Percentiles rank a stretch among this genome's conserved stretches.
Evolutionary conservation across 2,888 invertebrate genomes (phyloP).

Genomic region (Gryllus longicercus): DNA sequence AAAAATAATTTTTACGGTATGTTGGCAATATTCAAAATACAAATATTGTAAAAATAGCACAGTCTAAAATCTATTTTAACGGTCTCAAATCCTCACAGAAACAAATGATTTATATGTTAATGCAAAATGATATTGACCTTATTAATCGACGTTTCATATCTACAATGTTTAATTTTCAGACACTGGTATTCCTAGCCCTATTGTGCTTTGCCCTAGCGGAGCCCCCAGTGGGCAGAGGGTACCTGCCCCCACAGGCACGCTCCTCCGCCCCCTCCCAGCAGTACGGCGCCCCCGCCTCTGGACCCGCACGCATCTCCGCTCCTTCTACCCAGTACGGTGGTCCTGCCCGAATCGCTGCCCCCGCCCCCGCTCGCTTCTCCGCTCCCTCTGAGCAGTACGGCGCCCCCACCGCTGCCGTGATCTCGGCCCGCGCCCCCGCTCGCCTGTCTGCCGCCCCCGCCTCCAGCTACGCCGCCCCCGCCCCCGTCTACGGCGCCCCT

Average conservation of each 20-base stretch:
- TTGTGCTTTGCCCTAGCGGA: neutral
- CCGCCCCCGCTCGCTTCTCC: too few relatives aligned
- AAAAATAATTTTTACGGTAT: too few relatives aligned
- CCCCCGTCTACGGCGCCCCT: conserved; percentile 38
- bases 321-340: conserved; percentile 26
- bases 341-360: too few relatives aligned
- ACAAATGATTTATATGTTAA: too few relatives aligned
- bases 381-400: conserved; percentile 22
- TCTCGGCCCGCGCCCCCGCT: neutral
- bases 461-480: conserved; percentile 5
- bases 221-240: neutral
- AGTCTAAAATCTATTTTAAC: too few relatives aligned
- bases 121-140: too few relatives aligned
- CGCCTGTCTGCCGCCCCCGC: neutral
- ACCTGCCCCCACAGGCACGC: neutral
- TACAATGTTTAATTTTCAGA: too few relatives aligned
- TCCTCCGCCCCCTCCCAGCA: neutral
- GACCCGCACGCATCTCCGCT: conserved; percentile 22
- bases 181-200: too few relatives aligned
- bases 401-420: conserved; percentile 26
- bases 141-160: too few relatives aligned
- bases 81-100: too few relatives aligned
- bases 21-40: too few relatives aligned
- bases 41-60: too few relatives aligned
- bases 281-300: conserved; percentile 31